Base-by-base conservation (phyloP, 1,140 invertebrate genomes). In the Metaphire vulgaris region DNA sequence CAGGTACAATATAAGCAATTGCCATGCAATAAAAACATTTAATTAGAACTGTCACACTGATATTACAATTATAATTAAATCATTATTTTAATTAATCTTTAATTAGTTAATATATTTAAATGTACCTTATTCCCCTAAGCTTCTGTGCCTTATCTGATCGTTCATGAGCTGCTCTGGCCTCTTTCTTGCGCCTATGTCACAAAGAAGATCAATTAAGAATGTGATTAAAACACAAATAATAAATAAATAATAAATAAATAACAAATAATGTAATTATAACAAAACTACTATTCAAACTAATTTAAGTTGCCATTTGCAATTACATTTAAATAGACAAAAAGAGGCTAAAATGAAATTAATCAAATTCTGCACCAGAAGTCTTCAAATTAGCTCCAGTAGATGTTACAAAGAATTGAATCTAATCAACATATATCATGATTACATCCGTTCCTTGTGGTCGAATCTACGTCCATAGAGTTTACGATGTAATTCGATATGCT, bases 401-500 rank as follows among this genome's bases (percentile, higher is more conserved):
- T n/a, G n/a, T n/a, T n/a, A n/a, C n/a, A n/a, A n/a, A n/a, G n/a
- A n/a, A n/a, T n/a, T n/a, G n/a, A n/a, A n/a, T n/a, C n/a, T n/a
- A n/a, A n/a, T n/a, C n/a, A n/a, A n/a, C n/a, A n/a, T n/a, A n/a
- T n/a, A 74, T 1, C 31, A 15, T 14, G 77, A 82, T 86, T 79
- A 88, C 87, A 85, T 97, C 76, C 93, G 89, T 85, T 99, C 97
- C 87, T 99, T 93, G 90, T 99, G 95, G 89, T 99, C 97, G 72
- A 99, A 89, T 72, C 97, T 90, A 77, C 93, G 90, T 81, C 98
- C 98, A 89, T 98, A 92, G 1, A 98, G 90, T 85, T 99, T 99
- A 81, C 92, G 91, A 86, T 97, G 94, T 72, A 97, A 90, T 82
- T 99, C 98, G 87, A 99, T 99, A 87, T 99, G 96, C 86, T 99